Base-by-base conservation (phyloP, 2,888 invertebrate species). In the Lasioglossum morio region DNA sequence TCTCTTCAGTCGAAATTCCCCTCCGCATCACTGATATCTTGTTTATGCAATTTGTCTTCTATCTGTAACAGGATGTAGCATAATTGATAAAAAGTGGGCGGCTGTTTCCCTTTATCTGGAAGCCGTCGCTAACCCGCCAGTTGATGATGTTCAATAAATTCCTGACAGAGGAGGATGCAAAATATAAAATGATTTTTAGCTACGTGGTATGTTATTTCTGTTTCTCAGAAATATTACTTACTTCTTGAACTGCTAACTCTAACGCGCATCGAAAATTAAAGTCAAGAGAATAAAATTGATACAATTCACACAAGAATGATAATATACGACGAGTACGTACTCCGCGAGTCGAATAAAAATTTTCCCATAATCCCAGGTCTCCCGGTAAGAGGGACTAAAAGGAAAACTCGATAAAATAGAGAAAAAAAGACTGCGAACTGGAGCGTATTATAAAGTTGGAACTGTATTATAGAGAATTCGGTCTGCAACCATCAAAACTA, bases 381-480 rank as follows among this genome's bases (percentile, higher is more conserved):
- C 27, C 4, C 10, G 8, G 27, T 60, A 7, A 30, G 16, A 30
- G 60, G 60, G 16, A 27, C 60, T 60, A 30, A 60, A 60, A 60
- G 27, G 27, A 27, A 16, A 60, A 16, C 60, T 27, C 60, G 60
- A 60, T 60, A 16, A 60, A 60, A 60, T 60, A 7, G 27, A 27
- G 27, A 14, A 27, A 27, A 60, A 60, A 60, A 14, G 5, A 37
- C 60, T 14, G 60, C 27, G 60, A 60, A 60, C 27, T 60, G 60
- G 60, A 60, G 60, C 60, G 60, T 60, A 60, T 60, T 60, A 60
- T 60, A 60, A 60, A 60, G 60, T 60, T 27, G 60, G 27, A 27
- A 60, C 57, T 14, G 60, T 27, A 60, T 60, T 27, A 60, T 30
- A 60, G 27, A 27, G 27, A 60, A 60, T 60, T 60, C 60, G 60